Percentiles rank a stretch among this genome's conserved stretches.
Evolutionary conservation across 2,888 invertebrate genomes (phyloP).

Genomic region (Stenodera caucasica): DNA sequence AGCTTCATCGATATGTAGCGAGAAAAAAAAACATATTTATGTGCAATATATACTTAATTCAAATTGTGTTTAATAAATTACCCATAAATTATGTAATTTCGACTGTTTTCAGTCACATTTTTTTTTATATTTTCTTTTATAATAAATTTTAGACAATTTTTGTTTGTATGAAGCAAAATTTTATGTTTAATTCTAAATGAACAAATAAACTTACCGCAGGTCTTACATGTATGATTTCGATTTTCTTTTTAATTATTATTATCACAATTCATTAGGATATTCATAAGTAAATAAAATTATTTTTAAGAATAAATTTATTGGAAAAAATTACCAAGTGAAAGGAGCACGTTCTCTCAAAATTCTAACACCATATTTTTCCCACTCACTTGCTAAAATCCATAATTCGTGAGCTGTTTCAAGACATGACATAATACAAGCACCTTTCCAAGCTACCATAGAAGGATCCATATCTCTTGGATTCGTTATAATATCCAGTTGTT

Average conservation of each 20-base stretch:
- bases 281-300: background rate
- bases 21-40: conserved; percentile 46
- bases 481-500: conserved; percentile 86
- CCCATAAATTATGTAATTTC: conserved; percentile 26
- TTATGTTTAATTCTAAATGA: conserved; percentile 13
- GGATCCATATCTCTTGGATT: conserved; percentile 92
- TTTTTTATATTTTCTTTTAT: conserved; percentile 22
- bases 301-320: background rate
- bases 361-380: conserved; percentile 82
- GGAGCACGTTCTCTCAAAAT: conserved; percentile 88
- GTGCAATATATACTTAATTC: conserved; percentile 54
- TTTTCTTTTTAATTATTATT: conserved; percentile 7
- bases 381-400: conserved; percentile 86
- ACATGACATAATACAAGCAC: conserved; percentile 90
- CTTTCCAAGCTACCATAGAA: conserved; percentile 90
- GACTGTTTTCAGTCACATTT: conserved; percentile 16
- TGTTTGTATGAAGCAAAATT: conserved; percentile 21
- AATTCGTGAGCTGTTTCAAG: conserved; percentile 90
- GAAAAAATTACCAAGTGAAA: conserved; percentile 73
- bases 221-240: conserved; percentile 5
- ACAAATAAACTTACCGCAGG: conserved; percentile 9
- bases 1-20: conserved; percentile 50
- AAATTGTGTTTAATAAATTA: conserved; percentile 32
- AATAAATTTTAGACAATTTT: conserved; percentile 25
- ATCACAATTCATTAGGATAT: background rate